phyloP scores from a whole-genome alignment of 2,797 vertebrate genomes.

The Platyrinchus mystaceus region DNA sequence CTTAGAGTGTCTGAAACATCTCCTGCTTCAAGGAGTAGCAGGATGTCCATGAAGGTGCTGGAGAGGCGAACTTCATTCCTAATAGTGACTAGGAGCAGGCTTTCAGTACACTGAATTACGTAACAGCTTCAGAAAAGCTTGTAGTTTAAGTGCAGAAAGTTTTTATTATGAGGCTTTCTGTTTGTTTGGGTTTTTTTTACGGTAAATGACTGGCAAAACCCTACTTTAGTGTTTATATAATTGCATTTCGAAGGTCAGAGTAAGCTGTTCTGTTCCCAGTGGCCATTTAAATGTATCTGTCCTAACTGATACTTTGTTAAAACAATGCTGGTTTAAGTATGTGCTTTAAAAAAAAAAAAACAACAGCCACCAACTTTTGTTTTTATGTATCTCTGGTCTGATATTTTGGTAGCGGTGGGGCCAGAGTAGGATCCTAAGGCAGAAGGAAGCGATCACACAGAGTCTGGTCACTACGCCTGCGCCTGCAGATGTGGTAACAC shows the following conservation, averaged over 20 bases:
- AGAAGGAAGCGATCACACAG: background rate
- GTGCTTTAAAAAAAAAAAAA: background rate
- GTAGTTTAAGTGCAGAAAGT: background rate
- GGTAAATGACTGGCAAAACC: background rate
- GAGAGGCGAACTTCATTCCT: background rate
- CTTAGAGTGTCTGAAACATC: background rate
- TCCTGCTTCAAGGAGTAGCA: background rate
- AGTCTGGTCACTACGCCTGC: slow-evolving; percentile 3
- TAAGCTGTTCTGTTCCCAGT: background rate
- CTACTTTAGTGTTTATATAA: background rate
- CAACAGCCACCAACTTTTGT: background rate
- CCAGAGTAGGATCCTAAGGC: background rate
- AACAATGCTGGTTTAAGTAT: background rate
- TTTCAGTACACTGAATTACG: background rate
- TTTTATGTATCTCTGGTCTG: background rate
- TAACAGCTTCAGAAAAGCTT: background rate
- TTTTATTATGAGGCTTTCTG: background rate
- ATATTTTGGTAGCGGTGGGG: background rate
- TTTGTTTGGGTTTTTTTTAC: background rate
- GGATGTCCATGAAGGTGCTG: background rate
- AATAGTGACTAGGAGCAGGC: background rate
- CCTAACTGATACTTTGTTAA: background rate
- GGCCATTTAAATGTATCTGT: background rate
- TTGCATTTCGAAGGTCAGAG: background rate
- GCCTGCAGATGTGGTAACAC: slow-evolving; percentile 54